These are phyloP conservation scores for Anhinga rufa DNA, from an alignment of 2,113 vertebrate species.

Conservation along the genomic window DNA sequence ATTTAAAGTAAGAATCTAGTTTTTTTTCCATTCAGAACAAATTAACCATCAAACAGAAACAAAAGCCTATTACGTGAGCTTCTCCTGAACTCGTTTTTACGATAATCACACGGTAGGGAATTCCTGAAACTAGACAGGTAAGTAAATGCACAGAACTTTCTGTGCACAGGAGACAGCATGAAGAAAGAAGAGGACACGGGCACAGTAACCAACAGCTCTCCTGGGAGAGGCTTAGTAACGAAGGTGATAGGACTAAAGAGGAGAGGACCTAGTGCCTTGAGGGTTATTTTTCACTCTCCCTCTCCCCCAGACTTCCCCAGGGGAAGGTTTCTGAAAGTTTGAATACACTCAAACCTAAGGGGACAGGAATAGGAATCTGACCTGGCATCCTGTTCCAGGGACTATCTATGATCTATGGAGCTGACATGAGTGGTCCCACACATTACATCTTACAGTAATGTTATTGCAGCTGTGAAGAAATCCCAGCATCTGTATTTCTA, in stretches of 20 bases:
- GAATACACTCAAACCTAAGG: neutral
- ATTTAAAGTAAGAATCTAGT: neutral
- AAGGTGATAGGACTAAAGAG: neutral
- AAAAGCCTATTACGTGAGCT: neutral
- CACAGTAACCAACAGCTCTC: neutral
- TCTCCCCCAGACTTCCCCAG: neutral
- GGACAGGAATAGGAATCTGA: neutral
- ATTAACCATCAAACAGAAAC: neutral
- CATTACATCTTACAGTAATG: neutral
- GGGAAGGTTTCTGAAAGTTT: neutral
- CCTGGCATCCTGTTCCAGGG: neutral
- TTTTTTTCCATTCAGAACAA: neutral
- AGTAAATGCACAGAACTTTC: neutral
- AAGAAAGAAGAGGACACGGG: neutral
- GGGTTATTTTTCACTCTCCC: neutral
- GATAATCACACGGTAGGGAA: neutral
- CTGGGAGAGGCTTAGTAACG: neutral
- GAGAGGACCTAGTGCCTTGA: neutral
- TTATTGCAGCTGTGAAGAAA: constrained; percentile 40
- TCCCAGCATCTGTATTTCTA: neutral
- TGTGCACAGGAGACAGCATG: neutral
- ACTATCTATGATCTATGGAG: neutral
- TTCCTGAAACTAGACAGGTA: neutral
- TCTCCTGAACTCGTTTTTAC: neutral
- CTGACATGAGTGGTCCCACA: neutral